A percentile compares a stretch with the other conserved stretches of the same genome.
These are phyloP conservation scores for Oscheius sp. DNA, from an alignment of 2,888 invertebrate species.

Conservation along the genomic window DNA sequence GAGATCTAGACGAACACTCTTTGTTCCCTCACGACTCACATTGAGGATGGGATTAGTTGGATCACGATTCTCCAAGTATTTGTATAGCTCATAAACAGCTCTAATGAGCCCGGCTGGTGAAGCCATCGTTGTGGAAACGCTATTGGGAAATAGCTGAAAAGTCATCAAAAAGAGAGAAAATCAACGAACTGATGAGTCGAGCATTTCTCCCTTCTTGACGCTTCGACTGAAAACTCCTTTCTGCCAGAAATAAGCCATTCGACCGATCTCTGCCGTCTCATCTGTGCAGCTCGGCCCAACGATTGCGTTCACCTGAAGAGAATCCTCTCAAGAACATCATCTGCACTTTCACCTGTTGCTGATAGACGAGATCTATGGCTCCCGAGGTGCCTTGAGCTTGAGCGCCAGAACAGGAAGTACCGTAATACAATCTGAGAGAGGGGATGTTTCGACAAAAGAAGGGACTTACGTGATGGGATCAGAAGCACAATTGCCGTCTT, in stretches of 20 bases:
- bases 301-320: slow-evolving; percentile 37
- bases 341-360: background rate
- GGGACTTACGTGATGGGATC: background rate
- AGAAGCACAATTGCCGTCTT: slow-evolving; percentile 12
- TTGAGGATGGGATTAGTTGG: background rate
- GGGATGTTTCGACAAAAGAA: background rate
- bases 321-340: background rate
- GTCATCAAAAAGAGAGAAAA: background rate
- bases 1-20: slow-evolving; percentile 9
- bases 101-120: slow-evolving; percentile 24
- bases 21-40: background rate
- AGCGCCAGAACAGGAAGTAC: background rate
- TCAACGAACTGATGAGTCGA: slow-evolving; percentile 16
- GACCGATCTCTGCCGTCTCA: slow-evolving; percentile 48
- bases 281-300: slow-evolving; percentile 47
- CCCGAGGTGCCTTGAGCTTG: background rate
- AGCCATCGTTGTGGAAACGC: slow-evolving; percentile 7
- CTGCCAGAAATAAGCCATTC: slow-evolving; percentile 51
- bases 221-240: slow-evolving; percentile 47
- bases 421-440: background rate
- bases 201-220: slow-evolving; percentile 26
- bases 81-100: slow-evolving; percentile 7
- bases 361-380: background rate
- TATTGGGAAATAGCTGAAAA: slow-evolving; percentile 25
- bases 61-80: background rate